These are phyloP conservation scores for Macroteleia sp. DNA, from an alignment of 2,888 invertebrate genomes.

Conservation along the genomic window DNA sequence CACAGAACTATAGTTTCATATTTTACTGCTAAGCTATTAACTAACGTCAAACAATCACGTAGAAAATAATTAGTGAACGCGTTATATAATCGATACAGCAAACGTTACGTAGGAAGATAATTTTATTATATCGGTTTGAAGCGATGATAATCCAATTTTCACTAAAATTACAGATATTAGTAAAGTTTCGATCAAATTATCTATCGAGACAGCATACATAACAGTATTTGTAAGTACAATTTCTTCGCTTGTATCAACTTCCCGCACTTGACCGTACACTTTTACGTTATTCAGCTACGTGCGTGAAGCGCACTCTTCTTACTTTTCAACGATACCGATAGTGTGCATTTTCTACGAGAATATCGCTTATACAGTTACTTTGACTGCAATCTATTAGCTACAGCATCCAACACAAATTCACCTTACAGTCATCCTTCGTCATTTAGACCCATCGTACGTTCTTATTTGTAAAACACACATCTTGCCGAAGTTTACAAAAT, in stretches of 20 bases:
- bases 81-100: slow-evolving; percentile 14
- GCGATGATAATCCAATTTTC: slow-evolving; percentile 43
- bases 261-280: slow-evolving; percentile 44
- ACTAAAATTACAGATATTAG: slow-evolving; percentile 47
- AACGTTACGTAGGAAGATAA: slow-evolving; percentile 28
- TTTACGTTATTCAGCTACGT: slow-evolving; percentile 50
- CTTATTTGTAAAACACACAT: too few relatives aligned
- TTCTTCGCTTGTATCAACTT: slow-evolving; percentile 40
- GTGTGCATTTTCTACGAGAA: slow-evolving; percentile 23
- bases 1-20: too few relatives aligned
- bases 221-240: slow-evolving; percentile 53
- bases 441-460: too few relatives aligned
- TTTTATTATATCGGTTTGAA: slow-evolving; percentile 22
- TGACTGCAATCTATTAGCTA: slow-evolving; percentile 38
- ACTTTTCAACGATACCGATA: slow-evolving; percentile 20
- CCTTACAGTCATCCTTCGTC: slow-evolving; percentile 25
- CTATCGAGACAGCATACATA: slow-evolving; percentile 21
- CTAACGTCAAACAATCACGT: background rate
- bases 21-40: too few relatives aligned
- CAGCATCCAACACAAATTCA: slow-evolving; percentile 11
- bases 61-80: slow-evolving; percentile 30
- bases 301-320: slow-evolving; percentile 53
- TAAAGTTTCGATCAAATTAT: slow-evolving; percentile 44
- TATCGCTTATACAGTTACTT: slow-evolving; percentile 44
- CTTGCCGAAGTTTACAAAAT: too few relatives aligned